Base-by-base conservation (phyloP, 1,140 invertebrate species). In the Leptinotarsa undecemlineata region DNA sequence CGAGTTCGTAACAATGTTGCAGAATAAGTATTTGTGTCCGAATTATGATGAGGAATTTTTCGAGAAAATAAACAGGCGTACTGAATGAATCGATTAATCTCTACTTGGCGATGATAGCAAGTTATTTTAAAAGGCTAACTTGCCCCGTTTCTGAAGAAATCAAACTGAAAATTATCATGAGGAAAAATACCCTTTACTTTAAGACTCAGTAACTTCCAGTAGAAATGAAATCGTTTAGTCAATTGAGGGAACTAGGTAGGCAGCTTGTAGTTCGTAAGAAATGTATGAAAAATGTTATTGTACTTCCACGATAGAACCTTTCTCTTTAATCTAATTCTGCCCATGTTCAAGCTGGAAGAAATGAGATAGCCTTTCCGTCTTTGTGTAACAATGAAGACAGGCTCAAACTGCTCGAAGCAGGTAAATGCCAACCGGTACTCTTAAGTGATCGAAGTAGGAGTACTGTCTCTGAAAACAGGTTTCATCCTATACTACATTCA, bases 11-110 rank as follows among this genome's bases (percentile, higher is more conserved):
- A 5, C 0, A 14, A 8, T 71, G 3, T 71, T 83, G 23, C 76
- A 68, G 48, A 2, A 72, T 26, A 79, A 83, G 75, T 84, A 83
- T 74, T 67, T 64, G 48, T 73, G 74, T 19, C 0, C 71, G 14
- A 77, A 82, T 69, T 84, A 79, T 64, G 80, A 83, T 63, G 81
- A 81, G 23, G 61, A 79, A 8, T 47, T 84, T 2, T 51, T 78
- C 4, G 62, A 79, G 5, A 81, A 84, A 77, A 83, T 83, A 26
- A 1, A 6, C 17, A 47, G 33, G 17, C 48, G n/a, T 19, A n/a
- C 33, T 3, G 1, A 33, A 19, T 61, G 14, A 61, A 61, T n/a
- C 17, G 4, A 61, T 61, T 61, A 14, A 20, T 19, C 13, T 8
- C 14, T 73, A 75, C 61, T 15, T n/a, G 11, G 13, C 14, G 33